Base-by-base conservation (phyloP, 2,113 vertebrate genomes). In the Ia io region DNA sequence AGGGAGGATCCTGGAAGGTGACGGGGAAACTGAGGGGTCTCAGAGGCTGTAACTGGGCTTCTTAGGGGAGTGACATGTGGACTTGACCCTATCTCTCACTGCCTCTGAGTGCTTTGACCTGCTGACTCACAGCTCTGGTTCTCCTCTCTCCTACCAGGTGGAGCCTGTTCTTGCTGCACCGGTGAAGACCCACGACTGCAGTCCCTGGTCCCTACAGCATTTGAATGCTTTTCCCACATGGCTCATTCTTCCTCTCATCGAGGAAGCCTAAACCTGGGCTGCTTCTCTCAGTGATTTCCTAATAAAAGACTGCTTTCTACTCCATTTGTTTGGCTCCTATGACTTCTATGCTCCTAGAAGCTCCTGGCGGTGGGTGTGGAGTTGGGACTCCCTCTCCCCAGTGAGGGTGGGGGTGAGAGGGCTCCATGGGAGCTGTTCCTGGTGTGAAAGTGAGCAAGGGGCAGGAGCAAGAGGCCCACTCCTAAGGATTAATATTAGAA, bases 291-390 rank as follows among this genome's bases (percentile, higher is more conserved):
- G 9, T 30, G 17, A 76, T 59, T 88, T 90, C 37, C 49, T 73
- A 97, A 96, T 96, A 93, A 96, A 91, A 92, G 59, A 74, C 12
- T 28, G 14, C 3, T 14, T 63, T 94, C 16, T 37, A 30, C 32
- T 23, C 25, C 30, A 49, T 84, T 71, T 49, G 65, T 47, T 90
- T 71, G 86, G 11, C 3, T 79, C 1, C 4, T 47, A 0, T 92
- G 22, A 76, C 44, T 65, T 87, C 69, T 61, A 42, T 42, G 16
- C 12, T 35, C 49, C 63, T 6, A 4, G 61, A 37, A 40, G 9
- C 35, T 53, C n/a, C 8, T 2, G 47, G 30, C 73, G 35, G 28
- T 47, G 77, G 76, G n/a, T 63, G 65, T 20, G 35, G 67, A 37
- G 44, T 7, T 90, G 56, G 56, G 63, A 35, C 53, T 59, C 35